phyloP scores from a whole-genome alignment of 1,140 invertebrate species.

The Anoplolepis gracilipes region DNA sequence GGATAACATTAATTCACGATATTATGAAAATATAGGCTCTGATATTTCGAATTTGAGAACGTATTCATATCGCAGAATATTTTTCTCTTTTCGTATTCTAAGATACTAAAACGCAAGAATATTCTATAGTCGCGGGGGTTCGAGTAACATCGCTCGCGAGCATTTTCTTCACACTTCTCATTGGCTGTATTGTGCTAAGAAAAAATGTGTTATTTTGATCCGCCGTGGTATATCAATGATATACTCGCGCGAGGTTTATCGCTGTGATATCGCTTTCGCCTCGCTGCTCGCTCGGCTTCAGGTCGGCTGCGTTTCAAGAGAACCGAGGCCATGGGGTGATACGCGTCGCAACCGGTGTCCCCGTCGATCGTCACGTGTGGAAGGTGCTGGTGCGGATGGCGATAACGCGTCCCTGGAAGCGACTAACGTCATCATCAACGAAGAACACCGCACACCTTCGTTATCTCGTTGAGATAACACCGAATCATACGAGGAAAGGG shows the following conservation, averaged over 20 bases:
- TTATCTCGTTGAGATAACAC: slow-evolving; percentile 41
- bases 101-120: slow-evolving; percentile 30
- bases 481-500: slow-evolving; percentile 11
- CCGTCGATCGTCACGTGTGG: slow-evolving; percentile 36
- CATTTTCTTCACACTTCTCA: neutral
- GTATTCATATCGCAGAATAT: no score
- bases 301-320: slow-evolving; percentile 41
- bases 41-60: no score
- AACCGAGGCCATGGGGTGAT: neutral
- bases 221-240: slow-evolving; percentile 43
- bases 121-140: slow-evolving; percentile 6
- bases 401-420: slow-evolving; percentile 49
- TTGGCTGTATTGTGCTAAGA: neutral
- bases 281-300: slow-evolving; percentile 16
- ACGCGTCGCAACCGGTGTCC: slow-evolving; percentile 39
- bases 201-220: slow-evolving; percentile 49
- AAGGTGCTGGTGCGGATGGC: slow-evolving; percentile 5
- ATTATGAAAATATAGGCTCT: neutral
- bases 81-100: neutral
- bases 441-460: neutral
- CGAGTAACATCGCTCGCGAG: slow-evolving; percentile 11
- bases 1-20: neutral
- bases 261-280: slow-evolving; percentile 48
- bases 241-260: slow-evolving; percentile 28
- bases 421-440: slow-evolving; percentile 18